phyloP scores from a whole-genome alignment of 1,140 invertebrate genomes.

The Lasioglossum baleicum region DNA sequence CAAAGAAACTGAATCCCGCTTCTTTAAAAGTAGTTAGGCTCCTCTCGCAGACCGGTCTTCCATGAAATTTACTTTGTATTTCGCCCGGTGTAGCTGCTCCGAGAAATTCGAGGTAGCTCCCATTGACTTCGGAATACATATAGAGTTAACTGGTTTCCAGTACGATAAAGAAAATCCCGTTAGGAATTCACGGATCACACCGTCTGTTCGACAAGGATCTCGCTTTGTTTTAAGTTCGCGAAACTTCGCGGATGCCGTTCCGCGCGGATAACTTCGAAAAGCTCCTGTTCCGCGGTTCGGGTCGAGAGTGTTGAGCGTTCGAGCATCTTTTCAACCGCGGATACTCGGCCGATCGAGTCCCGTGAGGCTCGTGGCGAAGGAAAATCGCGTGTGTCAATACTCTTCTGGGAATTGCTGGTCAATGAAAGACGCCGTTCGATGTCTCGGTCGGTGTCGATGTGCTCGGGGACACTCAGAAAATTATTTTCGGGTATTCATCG shows the following conservation, averaged over 20 bases:
- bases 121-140: conserved; percentile 3
- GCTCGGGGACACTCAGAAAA: neutral
- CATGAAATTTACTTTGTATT: neutral
- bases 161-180: neutral
- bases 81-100: neutral
- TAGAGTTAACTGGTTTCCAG: neutral
- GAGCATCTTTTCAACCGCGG: neutral
- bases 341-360: neutral
- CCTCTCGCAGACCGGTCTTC: too few species aligned
- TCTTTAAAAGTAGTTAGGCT: neutral
- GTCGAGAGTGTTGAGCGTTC: neutral
- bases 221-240: neutral
- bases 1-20: neutral
- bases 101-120: neutral
- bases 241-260: conserved; percentile 8
- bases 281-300: neutral
- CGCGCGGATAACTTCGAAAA: neutral
- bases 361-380: too few species aligned
- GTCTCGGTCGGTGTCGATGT: neutral
- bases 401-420: neutral
- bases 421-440: neutral
- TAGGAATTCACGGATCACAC: neutral
- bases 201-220: neutral
- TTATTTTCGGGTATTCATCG: conserved; percentile 32
- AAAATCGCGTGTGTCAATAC: too few species aligned